Percentiles rank a stretch among this genome's conserved stretches.
Evolutionary conservation across 1,140 invertebrate genomes (phyloP).

Genomic region (Drosophila navojoa): DNA sequence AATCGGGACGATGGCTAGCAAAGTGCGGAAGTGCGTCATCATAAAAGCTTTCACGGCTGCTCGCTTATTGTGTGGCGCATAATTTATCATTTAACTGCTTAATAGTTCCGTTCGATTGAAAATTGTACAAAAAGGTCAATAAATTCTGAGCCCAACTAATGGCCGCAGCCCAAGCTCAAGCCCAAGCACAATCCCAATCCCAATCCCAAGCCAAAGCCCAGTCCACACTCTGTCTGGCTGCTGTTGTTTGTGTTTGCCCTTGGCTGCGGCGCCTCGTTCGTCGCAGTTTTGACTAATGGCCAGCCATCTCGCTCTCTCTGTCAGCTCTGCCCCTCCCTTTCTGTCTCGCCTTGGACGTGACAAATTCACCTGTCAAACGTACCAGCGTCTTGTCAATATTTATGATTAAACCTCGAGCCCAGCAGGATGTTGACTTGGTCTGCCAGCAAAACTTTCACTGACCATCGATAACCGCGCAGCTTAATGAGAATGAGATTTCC

Average conservation of each 20-base stretch:
- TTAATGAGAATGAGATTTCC: neutral
- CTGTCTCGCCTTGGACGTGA: conserved; percentile 26
- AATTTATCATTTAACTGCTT: conserved; percentile 83
- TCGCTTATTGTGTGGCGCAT: conserved; percentile 77
- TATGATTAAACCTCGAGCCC: conserved; percentile 68
- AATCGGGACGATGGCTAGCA: conserved; percentile 25
- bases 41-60: conserved; percentile 77
- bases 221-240: conserved; percentile 4
- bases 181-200: neutral
- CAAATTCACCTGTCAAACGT: conserved; percentile 74
- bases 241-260: conserved; percentile 38
- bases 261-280: conserved; percentile 47
- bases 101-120: conserved; percentile 80
- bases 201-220: neutral
- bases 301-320: neutral
- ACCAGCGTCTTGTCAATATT: conserved; percentile 54
- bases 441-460: neutral
- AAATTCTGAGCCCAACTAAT: conserved; percentile 58
- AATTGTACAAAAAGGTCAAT: conserved; percentile 60
- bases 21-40: conserved; percentile 76
- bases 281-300: conserved; percentile 77
- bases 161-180: conserved; percentile 9
- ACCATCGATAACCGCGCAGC: no score
- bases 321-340: neutral
- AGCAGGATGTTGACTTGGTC: conserved; percentile 24